Conservation (phyloP, 2,113 vertebrate species). For the Leptosomus discolor region DNA sequence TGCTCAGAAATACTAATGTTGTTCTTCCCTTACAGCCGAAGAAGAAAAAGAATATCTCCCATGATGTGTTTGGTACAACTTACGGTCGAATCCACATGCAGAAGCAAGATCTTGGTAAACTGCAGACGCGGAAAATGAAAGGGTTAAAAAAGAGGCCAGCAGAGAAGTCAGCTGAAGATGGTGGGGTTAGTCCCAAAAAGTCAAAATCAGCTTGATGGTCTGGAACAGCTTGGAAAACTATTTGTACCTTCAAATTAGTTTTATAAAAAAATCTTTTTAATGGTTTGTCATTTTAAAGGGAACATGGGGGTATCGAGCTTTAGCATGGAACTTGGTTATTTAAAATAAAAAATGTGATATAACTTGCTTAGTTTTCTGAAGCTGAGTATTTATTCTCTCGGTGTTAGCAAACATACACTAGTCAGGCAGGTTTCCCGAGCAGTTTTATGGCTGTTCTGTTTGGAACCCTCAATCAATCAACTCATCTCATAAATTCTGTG, state of each 20-base stretch:
- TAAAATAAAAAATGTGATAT: neutral
- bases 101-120: conserved; percentile 90
- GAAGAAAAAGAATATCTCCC: conserved; percentile 97
- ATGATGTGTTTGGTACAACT: conserved; percentile 88
- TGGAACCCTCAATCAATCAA: neutral
- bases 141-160: conserved; percentile 87
- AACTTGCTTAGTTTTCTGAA: neutral
- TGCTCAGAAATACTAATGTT: neutral
- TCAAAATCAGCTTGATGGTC: conserved; percentile 60
- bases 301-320: neutral
- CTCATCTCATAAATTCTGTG: neutral
- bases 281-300: neutral
- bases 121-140: conserved; percentile 94
- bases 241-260: neutral
- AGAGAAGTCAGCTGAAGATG: conserved; percentile 51
- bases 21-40: conserved; percentile 79
- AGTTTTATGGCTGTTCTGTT: neutral
- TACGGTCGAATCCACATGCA: conserved; percentile 95
- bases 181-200: conserved; percentile 71
- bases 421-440: neutral
- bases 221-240: neutral
- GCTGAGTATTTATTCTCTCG: neutral
- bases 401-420: neutral
- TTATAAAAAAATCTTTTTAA: neutral
- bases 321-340: neutral